Conservation (phyloP, 2,113 vertebrate species). For the Stegostoma tigrinum region DNA sequence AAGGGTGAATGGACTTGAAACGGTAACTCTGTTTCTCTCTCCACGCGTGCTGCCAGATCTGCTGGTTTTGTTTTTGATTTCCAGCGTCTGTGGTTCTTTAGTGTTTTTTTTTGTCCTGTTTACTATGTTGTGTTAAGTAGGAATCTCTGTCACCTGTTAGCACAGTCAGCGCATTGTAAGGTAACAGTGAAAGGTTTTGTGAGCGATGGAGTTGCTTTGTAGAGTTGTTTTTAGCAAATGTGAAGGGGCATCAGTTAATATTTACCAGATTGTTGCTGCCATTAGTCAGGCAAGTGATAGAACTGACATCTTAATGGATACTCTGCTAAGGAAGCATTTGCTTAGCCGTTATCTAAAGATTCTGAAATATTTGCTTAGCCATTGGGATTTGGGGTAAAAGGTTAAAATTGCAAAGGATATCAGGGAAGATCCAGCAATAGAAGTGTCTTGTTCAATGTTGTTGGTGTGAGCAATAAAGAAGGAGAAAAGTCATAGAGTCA, state of each 20-base stretch:
- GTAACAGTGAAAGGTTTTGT: background rate
- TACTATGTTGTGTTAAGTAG: background rate
- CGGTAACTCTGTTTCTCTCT: too few relatives aligned
- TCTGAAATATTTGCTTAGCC: slow-evolving; percentile 20
- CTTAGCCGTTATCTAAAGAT: background rate
- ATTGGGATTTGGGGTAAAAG: background rate
- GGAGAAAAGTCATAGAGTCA: background rate
- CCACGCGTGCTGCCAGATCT: too few relatives aligned
- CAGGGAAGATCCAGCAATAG: background rate
- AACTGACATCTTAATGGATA: background rate
- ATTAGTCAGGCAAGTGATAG: background rate
- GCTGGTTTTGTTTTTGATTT: too few relatives aligned
- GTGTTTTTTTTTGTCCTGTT: background rate
- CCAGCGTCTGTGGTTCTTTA: too few relatives aligned
- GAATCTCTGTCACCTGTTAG: background rate
- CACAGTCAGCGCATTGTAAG: background rate
- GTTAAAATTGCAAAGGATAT: background rate
- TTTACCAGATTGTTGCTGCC: background rate
- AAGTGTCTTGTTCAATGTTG: background rate
- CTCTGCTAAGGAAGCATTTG: background rate
- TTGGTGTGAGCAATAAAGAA: background rate
- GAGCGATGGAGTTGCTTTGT: background rate
- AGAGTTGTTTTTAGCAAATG: slow-evolving; percentile 4
- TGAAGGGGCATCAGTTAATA: background rate
- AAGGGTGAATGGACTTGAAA: too few relatives aligned